Evolutionary conservation across 2,888 invertebrate genomes (phyloP), one percentile per base, ranked within the genome.

Genomic region (Chesias legatella): DNA sequence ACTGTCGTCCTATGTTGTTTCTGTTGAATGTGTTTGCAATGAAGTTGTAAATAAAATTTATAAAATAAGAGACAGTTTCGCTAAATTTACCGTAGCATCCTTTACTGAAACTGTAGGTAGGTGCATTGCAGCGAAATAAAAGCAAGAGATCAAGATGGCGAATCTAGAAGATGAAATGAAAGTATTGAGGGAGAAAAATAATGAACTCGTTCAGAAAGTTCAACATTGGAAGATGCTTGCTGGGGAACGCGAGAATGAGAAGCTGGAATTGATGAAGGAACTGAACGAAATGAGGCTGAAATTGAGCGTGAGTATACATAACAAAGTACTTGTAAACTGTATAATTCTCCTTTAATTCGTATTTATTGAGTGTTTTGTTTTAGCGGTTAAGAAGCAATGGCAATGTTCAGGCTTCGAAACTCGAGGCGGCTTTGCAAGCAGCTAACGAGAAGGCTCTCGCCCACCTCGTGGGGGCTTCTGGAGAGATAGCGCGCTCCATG

Each of bases 181-280:
- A 56, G 68, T 72, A 47, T 69, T 88, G 6, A 72, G 62, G 43
- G 71, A 75, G 46, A 73, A 67, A 64, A 89, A 89, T 53, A 80
- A 64, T 63, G 81, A 84, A 45, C 57, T 89, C 50, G 85, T 71
- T 1, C 72, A 77, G 40, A 77, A 77, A 48, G 70, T 81, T 5
- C 86, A 89, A 35, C 70, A 70, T 57, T 84, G 77, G 79, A 85
- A 83, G 59, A 69, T 83, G 64, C 67, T 71, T 22, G 79, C 80
- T 6, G 79, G 73, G 9, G 75, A 80, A 43, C 67, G 65, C 17
- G 83, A 85, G 20, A 75, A 74, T 38, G 85, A 88, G 28, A 86
- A 83, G 51, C 50, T 84, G 1, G 73, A 73, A 7, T 58, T 88
- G 7, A 78, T 83, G 69, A 85, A 79, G 36, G 86, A 88, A 63